phyloP scores from a whole-genome alignment of 2,888 invertebrate genomes.

The Trissonchulus latispiculum region DNA sequence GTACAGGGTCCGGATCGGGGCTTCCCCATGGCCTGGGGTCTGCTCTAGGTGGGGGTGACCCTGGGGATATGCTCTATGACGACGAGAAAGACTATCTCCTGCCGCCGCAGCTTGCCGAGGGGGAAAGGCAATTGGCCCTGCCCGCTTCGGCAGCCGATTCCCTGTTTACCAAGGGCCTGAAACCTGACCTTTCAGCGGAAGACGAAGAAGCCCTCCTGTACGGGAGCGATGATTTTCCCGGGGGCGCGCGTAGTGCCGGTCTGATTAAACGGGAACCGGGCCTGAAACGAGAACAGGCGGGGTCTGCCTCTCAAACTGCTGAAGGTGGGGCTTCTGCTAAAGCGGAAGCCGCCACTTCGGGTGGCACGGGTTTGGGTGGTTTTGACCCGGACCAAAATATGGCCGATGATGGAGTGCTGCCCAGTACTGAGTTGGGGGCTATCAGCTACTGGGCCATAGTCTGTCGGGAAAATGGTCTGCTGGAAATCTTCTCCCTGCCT shows the following conservation, averaged over 20 bases:
- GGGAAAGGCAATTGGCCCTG: too few relatives aligned
- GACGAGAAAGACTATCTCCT: too few relatives aligned
- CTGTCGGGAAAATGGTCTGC: slow-evolving; percentile 73
- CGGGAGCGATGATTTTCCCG: slow-evolving; percentile 53
- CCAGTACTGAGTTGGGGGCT: too few relatives aligned
- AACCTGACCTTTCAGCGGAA: slow-evolving; percentile 53
- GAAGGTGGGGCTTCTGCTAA: slow-evolving; percentile 12
- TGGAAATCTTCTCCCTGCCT: slow-evolving; percentile 78
- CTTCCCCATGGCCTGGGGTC: too few relatives aligned
- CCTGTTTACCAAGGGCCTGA: background rate
- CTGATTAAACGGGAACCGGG: slow-evolving; percentile 25
- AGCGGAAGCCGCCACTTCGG: slow-evolving; percentile 19
- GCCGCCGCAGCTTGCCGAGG: too few relatives aligned
- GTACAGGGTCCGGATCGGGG: too few relatives aligned
- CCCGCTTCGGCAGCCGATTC: background rate
- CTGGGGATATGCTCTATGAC: too few relatives aligned
- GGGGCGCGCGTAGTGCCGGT: background rate
- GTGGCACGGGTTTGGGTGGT: background rate
- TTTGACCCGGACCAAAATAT: background rate
- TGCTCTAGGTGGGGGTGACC: too few relatives aligned
- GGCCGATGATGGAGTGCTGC: too few relatives aligned
- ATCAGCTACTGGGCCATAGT: slow-evolving; percentile 81
- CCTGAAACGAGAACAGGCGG: background rate
- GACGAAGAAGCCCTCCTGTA: slow-evolving; percentile 92
- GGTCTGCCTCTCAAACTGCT: too few relatives aligned